Evolutionary conservation across 2,113 vertebrate genomes (phyloP), one percentile per base, ranked within the genome.

Genomic region (Protobothrops mucrosquamatus): DNA sequence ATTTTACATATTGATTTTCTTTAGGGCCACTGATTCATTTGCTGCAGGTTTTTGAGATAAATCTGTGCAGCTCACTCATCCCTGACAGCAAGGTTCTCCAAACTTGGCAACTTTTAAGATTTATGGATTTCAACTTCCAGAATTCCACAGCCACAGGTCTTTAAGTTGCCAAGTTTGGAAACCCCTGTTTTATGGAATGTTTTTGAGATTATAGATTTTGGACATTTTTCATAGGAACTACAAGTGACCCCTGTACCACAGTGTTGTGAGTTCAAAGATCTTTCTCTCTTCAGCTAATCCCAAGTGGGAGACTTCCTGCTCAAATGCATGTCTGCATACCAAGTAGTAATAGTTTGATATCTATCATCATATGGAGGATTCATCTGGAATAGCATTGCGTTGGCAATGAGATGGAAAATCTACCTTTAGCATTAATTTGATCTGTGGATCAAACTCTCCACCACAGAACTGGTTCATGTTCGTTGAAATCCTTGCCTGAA

Each of bases 241-340:
- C 34, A 74, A 34, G 2, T 74, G 64, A 34, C n/a, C n/a, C 15
- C 2, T 5, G 0, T 74, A 34, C 14, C 34, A 34, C 64, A 7
- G 29, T 15, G 64, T n/a, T 69, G 29, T 15, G 4, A 29, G 12
- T 69, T n/a, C 88, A 88, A 5, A 43, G 96, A 95, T 94, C 94
- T 54, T 95, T 93, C 69, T 34, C 93, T 95, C 91, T 54, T 56
- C 94, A 92, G 92, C 91, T 91, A 93, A 87, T 91, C 91, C 91
- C 85, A 87, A 94, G 93, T 69, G 43, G 54, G 20, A 94, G 92
- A 22, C 29, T 55, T 55, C 20, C 18, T 81, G 54, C 22, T 52
- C 51, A 34, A 22, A 29, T 11, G 24, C 4, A 57, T 14, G 24
- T 46, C 57, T 59, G 24, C 8, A 18, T 8, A 51, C 43, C 20